Base-by-base conservation (phyloP, 2,113 vertebrate species). In the Vombatus ursinus region DNA sequence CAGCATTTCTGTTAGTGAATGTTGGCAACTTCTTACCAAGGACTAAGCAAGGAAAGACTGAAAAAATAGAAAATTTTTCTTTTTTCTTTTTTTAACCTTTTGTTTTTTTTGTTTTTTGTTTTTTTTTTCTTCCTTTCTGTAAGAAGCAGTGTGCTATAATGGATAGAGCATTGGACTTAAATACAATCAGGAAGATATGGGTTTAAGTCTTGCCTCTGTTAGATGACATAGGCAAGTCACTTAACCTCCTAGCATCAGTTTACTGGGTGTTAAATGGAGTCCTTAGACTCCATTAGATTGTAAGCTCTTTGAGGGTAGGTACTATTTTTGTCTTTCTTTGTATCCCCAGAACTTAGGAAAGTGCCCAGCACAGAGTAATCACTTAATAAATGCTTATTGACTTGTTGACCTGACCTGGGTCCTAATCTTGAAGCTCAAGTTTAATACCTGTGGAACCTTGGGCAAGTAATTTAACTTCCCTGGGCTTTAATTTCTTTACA, bases 1-100 rank as follows among this genome's bases (percentile, higher is more conserved):
- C 37, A 52, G 4, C 26, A 2, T 54, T 93, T 37, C 50, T 3
- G 26, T 96, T 37, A 28, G 84, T 91, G 28, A 77, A 93, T 51
- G 10, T 91, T 96, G 94, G 92, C 12, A 89, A 95, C 53, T 95
- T 97, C 68, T 95, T 93, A 37, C 3, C 93, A 52, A 92, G 52
- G 3, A 26, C 54, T 92, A 91, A 94, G 89, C n/a, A 22, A 8
- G 49, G 26, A 23, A 90, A 77, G 26, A 52, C 53, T 95, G 94
- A 84, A 52, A 51, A 93, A 96, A 50, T 92, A 37, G 26, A 95
- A 96, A 92, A 92, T 49, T 89, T 44, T 84, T 22, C n/a, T 44
- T 44, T 44, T 22, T 37, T 61, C 28, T 57, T 57, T 57, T 57
- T 31, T n/a, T n/a, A n/a, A n/a, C n/a, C 22, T 57, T 49, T 49